Conservation (phyloP, 2,113 vertebrate genomes). For the Ochotona curzoniae region DNA sequence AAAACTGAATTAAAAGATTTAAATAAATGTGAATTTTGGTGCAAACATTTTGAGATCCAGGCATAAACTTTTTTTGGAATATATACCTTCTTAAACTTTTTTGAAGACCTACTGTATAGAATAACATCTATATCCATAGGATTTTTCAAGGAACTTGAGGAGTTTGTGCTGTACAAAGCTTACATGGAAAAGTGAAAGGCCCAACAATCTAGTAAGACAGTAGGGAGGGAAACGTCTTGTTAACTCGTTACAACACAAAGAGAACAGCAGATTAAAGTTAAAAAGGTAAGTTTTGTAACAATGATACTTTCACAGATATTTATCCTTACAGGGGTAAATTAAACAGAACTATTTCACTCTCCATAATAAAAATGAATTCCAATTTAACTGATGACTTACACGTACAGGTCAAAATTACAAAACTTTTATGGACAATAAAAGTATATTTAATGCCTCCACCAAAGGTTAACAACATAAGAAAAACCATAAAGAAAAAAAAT, state of each 20-base stretch:
- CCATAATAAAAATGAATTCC: conserved; percentile 29
- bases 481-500: conserved; percentile 16
- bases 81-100: too few species aligned
- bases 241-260: background rate
- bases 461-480: conserved; percentile 11
- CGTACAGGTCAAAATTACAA: conserved; percentile 36
- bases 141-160: background rate
- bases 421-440: conserved; percentile 49
- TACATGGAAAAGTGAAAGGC: background rate
- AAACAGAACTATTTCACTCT: background rate
- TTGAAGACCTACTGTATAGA: too few species aligned
- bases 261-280: background rate
- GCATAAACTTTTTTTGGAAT: too few species aligned
- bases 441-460: background rate
- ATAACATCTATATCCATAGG: background rate
- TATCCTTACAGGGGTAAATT: background rate
- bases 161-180: background rate
- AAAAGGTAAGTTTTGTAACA: background rate
- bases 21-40: too few species aligned
- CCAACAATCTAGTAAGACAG: background rate
- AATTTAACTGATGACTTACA: conserved; percentile 18
- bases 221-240: background rate
- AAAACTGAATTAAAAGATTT: too few species aligned
- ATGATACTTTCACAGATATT: background rate
- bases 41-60: too few species aligned